Conservation (phyloP, 1,140 invertebrate genomes). For the Sweltsa coloradensis region DNA sequence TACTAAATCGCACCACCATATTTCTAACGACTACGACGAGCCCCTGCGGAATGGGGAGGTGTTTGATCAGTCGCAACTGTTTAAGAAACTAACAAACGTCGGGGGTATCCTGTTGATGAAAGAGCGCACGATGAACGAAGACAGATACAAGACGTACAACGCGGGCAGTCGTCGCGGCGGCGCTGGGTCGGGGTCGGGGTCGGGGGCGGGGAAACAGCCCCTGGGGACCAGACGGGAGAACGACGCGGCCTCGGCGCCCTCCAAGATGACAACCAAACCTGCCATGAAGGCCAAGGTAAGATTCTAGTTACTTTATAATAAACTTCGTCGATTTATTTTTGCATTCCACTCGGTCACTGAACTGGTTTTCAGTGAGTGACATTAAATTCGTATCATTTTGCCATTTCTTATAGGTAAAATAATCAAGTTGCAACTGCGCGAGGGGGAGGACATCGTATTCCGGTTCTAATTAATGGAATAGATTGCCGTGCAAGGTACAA, state of each 20-base stretch:
- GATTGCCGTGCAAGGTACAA: too few species aligned
- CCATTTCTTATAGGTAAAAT: too few species aligned
- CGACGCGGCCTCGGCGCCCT: neutral
- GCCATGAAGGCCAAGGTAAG: neutral
- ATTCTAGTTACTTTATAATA: too few species aligned
- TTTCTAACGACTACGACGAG: constrained; percentile 3
- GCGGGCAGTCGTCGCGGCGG: neutral
- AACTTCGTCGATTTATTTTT: too few species aligned
- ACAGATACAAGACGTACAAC: constrained; percentile 6
- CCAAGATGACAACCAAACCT: neutral
- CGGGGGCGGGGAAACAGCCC: neutral
- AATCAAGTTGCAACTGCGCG: too few species aligned
- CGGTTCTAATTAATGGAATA: too few species aligned
- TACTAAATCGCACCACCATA: too few species aligned
- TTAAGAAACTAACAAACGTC: neutral
- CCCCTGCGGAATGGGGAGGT: neutral
- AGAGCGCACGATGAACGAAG: neutral
- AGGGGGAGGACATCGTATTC: too few species aligned
- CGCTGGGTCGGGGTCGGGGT: neutral
- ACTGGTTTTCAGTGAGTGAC: too few species aligned
- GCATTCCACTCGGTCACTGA: too few species aligned
- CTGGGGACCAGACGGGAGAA: neutral
- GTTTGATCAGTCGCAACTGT: neutral
- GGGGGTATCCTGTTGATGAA: neutral
- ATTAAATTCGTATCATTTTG: too few species aligned